phyloP scores from a whole-genome alignment of 2,888 invertebrate genomes.

The Caenorhabditis zanzibari region DNA sequence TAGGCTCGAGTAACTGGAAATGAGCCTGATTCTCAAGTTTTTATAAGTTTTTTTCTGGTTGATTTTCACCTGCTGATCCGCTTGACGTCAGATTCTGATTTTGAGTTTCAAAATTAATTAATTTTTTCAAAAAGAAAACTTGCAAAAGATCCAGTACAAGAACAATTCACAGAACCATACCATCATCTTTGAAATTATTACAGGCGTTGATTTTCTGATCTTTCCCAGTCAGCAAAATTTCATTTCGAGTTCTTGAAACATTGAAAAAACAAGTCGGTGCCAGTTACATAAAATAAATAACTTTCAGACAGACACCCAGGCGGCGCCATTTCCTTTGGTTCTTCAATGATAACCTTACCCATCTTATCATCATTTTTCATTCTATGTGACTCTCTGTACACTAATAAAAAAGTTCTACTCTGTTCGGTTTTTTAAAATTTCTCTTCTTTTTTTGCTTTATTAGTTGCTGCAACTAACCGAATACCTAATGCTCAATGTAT shows the following conservation, averaged over 20 bases:
- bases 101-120: not conserved
- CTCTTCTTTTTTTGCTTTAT: not conserved
- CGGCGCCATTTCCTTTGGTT: slow-evolving; percentile 3
- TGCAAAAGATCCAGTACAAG: not conserved
- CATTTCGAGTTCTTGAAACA: not conserved
- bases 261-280: not conserved
- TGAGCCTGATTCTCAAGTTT: not conserved
- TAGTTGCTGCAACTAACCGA: slow-evolving; percentile 11
- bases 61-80: slow-evolving; percentile 15
- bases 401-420: slow-evolving; percentile 4
- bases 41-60: not conserved
- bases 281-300: slow-evolving; percentile 20
- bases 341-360: not conserved
- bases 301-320: slow-evolving; percentile 37
- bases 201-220: too few relatives aligned
- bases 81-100: slow-evolving; percentile 12
- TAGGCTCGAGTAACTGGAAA: not conserved
- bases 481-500: not conserved
- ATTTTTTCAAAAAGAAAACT: not conserved
- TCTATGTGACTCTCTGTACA: slow-evolving; percentile 7
- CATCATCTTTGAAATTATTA: too few relatives aligned
- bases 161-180: too few relatives aligned
- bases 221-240: too few relatives aligned
- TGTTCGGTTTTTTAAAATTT: not conserved
- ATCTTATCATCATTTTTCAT: slow-evolving; percentile 2